Base-by-base conservation (phyloP, 2,888 invertebrate species). In the Panorpa germanica region DNA sequence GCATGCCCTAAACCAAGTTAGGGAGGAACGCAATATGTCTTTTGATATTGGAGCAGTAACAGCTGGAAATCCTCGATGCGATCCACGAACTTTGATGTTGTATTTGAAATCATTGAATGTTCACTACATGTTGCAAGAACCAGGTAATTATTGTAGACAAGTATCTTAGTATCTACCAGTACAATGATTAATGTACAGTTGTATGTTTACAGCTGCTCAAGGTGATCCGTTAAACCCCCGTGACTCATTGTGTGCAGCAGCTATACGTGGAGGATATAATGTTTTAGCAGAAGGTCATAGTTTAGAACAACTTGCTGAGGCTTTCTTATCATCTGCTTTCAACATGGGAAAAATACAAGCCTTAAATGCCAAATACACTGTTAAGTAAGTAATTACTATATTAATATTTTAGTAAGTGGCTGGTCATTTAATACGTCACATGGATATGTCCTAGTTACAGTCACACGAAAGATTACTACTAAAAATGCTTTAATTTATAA, bases 261-360 rank as follows among this genome's bases (percentile, higher is more conserved):
- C 83, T 1, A 63, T 73, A 36, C 61, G 69, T 32, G 71, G 78
- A 41, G 72, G 73, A 2, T 90, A 81, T 57, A 80, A 83, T 47
- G 86, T 86, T 3, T 59, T 85, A n/a, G 86, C 85, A 1, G 57
- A 88, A 18, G 86, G 82, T 2, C 86, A 88, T 48, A 77, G 78
- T 48, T 55, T 88, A 29, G 86, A 88, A 52, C 81, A 82, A 50
- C 61, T 86, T 4, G 74, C 81, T 14, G 72, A 80, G 45, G 75
- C 74, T 36, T 85, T 90, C 52, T 53, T 88, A 35, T 70, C 81
- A 44, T 75, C 80, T 2, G 66, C 76, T 8, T 74, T 88, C 46
- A 76, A 82, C 45, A 77, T 71, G 41, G 85, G 83, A n/a, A 61
- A 68, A 34, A 52, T 88, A 33, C 58, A 68, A 39, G 74, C 81